Conservation (phyloP, 2,888 invertebrate species). For the Leucophenga maculata region DNA sequence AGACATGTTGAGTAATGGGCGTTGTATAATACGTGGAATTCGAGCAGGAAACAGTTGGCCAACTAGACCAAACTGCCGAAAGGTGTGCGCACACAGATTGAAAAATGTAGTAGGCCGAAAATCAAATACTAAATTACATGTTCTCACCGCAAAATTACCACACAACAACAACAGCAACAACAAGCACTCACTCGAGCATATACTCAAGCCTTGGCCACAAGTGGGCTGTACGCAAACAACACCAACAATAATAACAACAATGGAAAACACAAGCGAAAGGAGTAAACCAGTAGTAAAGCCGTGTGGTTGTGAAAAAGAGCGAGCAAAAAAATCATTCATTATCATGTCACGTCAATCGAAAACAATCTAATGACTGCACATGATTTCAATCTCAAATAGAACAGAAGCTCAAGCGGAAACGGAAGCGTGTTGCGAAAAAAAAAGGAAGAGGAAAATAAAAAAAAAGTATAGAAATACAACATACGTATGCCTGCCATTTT, state of each 20-base stretch:
- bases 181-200: not conserved
- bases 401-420: slow-evolving; percentile 44
- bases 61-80: too few species aligned
- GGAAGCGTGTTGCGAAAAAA: slow-evolving; percentile 21
- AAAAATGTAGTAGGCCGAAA: slow-evolving; percentile 4
- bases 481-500: not conserved
- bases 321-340: slow-evolving; percentile 56
- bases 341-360: slow-evolving; percentile 68
- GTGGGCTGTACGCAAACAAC: slow-evolving; percentile 14
- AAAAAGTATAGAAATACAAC: not conserved
- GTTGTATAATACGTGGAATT: too few species aligned
- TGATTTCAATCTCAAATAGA: slow-evolving; percentile 66
- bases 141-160: slow-evolving; percentile 32
- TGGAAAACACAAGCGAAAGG: not conserved
- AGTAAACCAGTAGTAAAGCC: not conserved
- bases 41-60: too few species aligned
- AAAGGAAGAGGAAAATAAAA: slow-evolving; percentile 20
- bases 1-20: too few species aligned
- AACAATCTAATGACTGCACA: slow-evolving; percentile 68
- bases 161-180: slow-evolving; percentile 20
- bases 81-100: too few species aligned
- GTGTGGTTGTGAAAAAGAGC: slow-evolving; percentile 17
- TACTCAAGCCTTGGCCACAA: not conserved
- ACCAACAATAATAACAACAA: slow-evolving; percentile 25
- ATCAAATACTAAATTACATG: slow-evolving; percentile 30